Evolutionary conservation across 2,888 invertebrate genomes (phyloP).

Genomic region (Dioctria linearis): DNA sequence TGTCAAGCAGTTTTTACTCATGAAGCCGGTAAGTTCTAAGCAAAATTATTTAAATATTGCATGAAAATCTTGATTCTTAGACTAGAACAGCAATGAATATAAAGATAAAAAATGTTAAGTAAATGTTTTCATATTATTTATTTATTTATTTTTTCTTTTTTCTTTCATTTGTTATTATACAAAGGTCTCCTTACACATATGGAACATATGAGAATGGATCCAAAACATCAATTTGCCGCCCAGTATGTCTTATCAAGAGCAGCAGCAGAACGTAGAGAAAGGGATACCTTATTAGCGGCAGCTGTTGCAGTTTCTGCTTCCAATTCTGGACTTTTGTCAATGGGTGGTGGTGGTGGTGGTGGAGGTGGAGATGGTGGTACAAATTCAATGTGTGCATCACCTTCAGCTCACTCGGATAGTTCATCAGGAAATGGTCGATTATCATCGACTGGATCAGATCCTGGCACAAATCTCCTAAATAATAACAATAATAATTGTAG

Average conservation of each 20-base stretch:
- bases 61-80: neutral
- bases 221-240: slow-evolving; percentile 95
- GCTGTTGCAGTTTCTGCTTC: slow-evolving; percentile 77
- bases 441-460: slow-evolving; percentile 85
- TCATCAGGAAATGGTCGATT: slow-evolving; percentile 86
- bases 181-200: slow-evolving; percentile 92
- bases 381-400: slow-evolving; percentile 83
- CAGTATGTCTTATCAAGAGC: slow-evolving; percentile 93
- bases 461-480: slow-evolving; percentile 75
- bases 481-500: slow-evolving; percentile 78
- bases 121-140: neutral
- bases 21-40: slow-evolving; percentile 83
- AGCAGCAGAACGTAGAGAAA: slow-evolving; percentile 90
- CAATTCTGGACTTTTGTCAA: slow-evolving; percentile 74
- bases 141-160: slow-evolving; percentile 57
- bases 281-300: slow-evolving; percentile 82
- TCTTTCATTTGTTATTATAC: slow-evolving; percentile 63
- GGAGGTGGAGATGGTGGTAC: slow-evolving; percentile 67
- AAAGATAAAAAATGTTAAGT: no score
- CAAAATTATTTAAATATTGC: slow-evolving; percentile 10
- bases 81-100: neutral
- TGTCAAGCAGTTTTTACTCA: slow-evolving; percentile 96
- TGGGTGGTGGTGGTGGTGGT: slow-evolving; percentile 69
- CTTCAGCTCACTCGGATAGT: slow-evolving; percentile 89
- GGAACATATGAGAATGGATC: slow-evolving; percentile 98